A percentile compares a stretch with the other conserved stretches of the same genome.
These are phyloP conservation scores for Hypomecis atomaria DNA, from an alignment of 2,888 invertebrate species.

Conservation along the genomic window DNA sequence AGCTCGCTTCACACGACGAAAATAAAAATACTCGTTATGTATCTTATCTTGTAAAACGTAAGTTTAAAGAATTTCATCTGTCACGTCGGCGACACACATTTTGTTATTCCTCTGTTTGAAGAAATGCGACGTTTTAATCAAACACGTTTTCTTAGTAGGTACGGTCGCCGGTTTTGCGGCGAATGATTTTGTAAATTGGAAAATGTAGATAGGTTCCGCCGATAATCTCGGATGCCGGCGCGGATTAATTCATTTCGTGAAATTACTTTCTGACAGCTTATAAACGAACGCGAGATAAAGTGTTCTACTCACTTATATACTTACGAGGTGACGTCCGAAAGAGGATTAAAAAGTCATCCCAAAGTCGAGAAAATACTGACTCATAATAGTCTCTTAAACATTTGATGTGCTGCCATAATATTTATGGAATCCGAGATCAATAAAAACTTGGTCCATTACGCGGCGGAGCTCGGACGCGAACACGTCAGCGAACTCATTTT, in stretches of 20 bases:
- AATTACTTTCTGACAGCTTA: slow-evolving; percentile 24
- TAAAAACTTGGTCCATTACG: neutral
- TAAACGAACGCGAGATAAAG: slow-evolving; percentile 5
- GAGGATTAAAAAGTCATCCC: slow-evolving; percentile 13
- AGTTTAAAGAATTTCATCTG: neutral
- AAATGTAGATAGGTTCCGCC: slow-evolving; percentile 8
- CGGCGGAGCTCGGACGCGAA: neutral
- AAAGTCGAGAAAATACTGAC: slow-evolving; percentile 8
- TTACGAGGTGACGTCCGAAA: slow-evolving; percentile 7
- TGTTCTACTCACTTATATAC: slow-evolving; percentile 3
- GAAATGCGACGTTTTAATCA: slow-evolving; percentile 17
- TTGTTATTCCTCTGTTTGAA: slow-evolving; percentile 5
- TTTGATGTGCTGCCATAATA: neutral
- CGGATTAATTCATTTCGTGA: slow-evolving; percentile 23
- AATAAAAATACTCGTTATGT: neutral
- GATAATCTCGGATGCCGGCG: slow-evolving; percentile 10
- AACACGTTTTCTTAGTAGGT: neutral
- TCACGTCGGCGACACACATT: slow-evolving; percentile 9
- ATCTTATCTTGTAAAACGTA: slow-evolving; percentile 15
- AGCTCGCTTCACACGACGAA: neutral
- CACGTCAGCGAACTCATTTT: neutral
- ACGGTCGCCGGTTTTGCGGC: neutral
- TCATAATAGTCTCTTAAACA: neutral
- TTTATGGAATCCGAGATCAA: neutral
- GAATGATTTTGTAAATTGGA: slow-evolving; percentile 7